phyloP scores from a whole-genome alignment of 2,888 invertebrate genomes.

The Saturnia pavonia region DNA sequence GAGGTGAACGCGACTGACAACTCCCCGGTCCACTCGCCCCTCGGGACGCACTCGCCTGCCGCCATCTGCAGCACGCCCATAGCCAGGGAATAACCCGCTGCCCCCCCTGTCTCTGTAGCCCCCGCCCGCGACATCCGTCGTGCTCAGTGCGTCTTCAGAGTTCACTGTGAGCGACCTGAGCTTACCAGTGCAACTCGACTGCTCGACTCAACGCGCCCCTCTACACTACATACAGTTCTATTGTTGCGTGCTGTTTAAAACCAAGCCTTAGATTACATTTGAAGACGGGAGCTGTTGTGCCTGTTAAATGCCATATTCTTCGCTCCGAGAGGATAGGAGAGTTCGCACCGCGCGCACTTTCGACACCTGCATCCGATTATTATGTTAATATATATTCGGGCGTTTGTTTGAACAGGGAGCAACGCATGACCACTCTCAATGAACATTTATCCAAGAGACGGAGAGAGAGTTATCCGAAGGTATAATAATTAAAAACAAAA shows the following conservation, averaged over 20 bases:
- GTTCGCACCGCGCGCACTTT: no score
- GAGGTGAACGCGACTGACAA: background rate
- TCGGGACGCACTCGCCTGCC: conserved; percentile 43
- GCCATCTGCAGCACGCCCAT: conserved; percentile 74
- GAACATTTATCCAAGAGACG: background rate
- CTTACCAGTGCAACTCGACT: no score
- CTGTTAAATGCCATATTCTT: no score
- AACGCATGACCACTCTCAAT: background rate
- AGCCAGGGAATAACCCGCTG: conserved; percentile 52
- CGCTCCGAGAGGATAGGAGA: no score
- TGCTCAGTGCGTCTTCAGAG: background rate
- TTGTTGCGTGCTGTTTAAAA: no score
- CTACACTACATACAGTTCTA: no score
- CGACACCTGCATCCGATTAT: background rate
- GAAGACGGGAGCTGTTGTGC: no score
- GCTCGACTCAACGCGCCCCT: no score
- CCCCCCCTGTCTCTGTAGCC: background rate
- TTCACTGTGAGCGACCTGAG: background rate
- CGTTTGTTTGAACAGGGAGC: background rate
- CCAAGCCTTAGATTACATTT: no score
- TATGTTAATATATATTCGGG: background rate
- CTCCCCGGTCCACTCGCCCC: conserved; percentile 14
- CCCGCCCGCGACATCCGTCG: background rate
- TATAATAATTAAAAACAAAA: background rate
- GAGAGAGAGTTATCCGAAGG: background rate